Conservation (phyloP, 2,797 vertebrate genomes). For the Myiotriccus ornatus region DNA sequence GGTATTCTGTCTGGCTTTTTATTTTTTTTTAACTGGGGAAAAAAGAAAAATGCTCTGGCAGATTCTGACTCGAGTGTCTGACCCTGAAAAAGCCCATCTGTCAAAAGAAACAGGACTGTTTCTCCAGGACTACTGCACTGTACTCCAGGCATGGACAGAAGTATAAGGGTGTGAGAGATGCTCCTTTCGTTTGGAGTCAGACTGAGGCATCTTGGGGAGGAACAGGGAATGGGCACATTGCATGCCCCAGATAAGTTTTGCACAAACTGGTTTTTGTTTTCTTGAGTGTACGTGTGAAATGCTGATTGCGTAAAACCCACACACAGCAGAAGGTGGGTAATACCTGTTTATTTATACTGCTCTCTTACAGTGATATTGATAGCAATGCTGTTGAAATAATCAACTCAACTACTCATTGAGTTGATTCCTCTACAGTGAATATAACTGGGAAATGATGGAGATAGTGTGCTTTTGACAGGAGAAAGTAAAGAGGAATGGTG, state of each 20-base stretch:
- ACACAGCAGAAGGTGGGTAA: not conserved
- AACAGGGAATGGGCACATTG: not conserved
- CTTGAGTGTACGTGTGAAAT: not conserved
- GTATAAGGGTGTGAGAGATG: not conserved
- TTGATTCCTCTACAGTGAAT: not conserved
- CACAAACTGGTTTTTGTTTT: not conserved
- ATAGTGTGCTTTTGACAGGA: not conserved
- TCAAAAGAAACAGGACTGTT: not conserved
- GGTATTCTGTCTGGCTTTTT: not conserved
- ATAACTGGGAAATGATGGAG: not conserved
- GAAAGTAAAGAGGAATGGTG: not conserved
- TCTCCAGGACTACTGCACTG: not conserved
- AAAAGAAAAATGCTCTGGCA: not conserved
- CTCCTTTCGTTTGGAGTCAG: not conserved
- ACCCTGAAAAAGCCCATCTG: not conserved
- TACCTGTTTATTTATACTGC: not conserved
- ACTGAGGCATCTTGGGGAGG: not conserved
- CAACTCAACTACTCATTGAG: not conserved
- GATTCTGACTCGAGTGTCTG: not conserved
- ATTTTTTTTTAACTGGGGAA: not conserved
- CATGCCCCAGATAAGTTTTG: not conserved
- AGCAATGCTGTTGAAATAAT: not conserved
- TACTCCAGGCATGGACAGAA: not conserved
- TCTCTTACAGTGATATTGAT: not conserved
- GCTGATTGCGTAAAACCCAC: not conserved